A percentile compares a stretch with the other conserved stretches of the same genome.
These are phyloP conservation scores for Acomys russatus DNA, from an alignment of 2,797 vertebrate genomes.

Conservation along the genomic window DNA sequence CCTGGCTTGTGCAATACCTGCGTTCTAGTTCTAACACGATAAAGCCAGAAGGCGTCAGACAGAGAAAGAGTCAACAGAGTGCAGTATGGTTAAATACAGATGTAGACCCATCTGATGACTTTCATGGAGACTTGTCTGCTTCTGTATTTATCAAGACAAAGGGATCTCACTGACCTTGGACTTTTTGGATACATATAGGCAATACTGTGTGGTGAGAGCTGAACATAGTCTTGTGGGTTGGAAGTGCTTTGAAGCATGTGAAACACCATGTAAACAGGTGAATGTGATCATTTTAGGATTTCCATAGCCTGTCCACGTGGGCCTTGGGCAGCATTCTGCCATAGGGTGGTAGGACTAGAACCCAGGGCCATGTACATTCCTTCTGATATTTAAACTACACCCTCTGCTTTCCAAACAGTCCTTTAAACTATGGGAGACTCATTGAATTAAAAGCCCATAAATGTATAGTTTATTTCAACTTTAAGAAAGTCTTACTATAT, in stretches of 20 bases:
- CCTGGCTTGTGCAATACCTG: no score
- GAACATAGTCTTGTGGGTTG: neutral
- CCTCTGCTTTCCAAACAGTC: neutral
- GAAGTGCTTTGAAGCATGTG: neutral
- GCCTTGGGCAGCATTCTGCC: neutral
- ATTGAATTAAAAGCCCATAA: neutral
- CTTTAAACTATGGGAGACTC: neutral
- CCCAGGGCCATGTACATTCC: no score
- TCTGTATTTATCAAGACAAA: neutral
- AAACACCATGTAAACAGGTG: neutral
- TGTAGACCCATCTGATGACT: neutral
- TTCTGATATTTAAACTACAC: neutral
- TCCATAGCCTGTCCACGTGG: neutral
- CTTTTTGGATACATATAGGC: neutral
- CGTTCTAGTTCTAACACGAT: neutral
- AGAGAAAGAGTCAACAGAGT: neutral
- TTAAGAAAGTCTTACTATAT: conserved; percentile 6
- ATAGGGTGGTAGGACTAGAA: neutral
- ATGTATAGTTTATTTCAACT: neutral
- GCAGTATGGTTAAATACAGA: fast-evolving
- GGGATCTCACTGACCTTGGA: neutral
- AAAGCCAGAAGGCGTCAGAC: neutral
- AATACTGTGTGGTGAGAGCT: neutral
- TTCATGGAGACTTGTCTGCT: fast-evolving
- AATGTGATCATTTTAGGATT: neutral